phyloP scores from a whole-genome alignment of 2,888 invertebrate species.

The Drosophila pseudotakahashii region DNA sequence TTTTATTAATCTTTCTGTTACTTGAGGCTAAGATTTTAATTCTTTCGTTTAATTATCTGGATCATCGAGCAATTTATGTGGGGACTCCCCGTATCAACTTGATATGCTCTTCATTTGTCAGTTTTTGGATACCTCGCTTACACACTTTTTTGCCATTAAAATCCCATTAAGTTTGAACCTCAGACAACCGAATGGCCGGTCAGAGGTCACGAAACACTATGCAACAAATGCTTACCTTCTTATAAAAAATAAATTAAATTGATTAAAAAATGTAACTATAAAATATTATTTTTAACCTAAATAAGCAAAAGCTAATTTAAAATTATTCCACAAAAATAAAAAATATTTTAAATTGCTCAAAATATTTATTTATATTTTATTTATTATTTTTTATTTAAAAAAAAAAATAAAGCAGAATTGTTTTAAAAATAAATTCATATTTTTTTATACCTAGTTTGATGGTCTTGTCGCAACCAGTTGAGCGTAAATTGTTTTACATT shows the following conservation, averaged over 20 bases:
- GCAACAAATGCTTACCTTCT: not conserved
- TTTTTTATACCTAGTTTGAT: not conserved
- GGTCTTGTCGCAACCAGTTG: slow-evolving; percentile 7
- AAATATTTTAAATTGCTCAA: too few relatives aligned
- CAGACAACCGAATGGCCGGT: slow-evolving; percentile 3
- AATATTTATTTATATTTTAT: too few relatives aligned
- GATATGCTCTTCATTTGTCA: slow-evolving; percentile 23
- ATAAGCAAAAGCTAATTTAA: too few relatives aligned
- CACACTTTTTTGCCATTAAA: slow-evolving; percentile 23
- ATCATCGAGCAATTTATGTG: slow-evolving; percentile 11
- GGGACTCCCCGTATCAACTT: not conserved
- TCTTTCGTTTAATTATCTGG: slow-evolving; percentile 12
- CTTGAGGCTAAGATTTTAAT: slow-evolving; percentile 12
- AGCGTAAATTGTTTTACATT: slow-evolving; percentile 33
- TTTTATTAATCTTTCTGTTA: slow-evolving; percentile 9
- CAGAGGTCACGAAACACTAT: slow-evolving; percentile 13
- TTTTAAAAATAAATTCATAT: too few relatives aligned
- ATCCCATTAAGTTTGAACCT: slow-evolving; percentile 26
- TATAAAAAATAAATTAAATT: too few relatives aligned
- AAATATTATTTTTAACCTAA: too few relatives aligned
- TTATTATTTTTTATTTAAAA: too few relatives aligned
- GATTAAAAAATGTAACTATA: too few relatives aligned
- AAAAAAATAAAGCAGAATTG: too few relatives aligned
- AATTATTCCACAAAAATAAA: too few relatives aligned
- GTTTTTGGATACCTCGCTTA: slow-evolving; percentile 4